A percentile compares a stretch with the other conserved stretches of the same genome.
These are phyloP conservation scores for Eurytoma adleriae DNA, from an alignment of 2,888 invertebrate genomes.

Conservation along the genomic window DNA sequence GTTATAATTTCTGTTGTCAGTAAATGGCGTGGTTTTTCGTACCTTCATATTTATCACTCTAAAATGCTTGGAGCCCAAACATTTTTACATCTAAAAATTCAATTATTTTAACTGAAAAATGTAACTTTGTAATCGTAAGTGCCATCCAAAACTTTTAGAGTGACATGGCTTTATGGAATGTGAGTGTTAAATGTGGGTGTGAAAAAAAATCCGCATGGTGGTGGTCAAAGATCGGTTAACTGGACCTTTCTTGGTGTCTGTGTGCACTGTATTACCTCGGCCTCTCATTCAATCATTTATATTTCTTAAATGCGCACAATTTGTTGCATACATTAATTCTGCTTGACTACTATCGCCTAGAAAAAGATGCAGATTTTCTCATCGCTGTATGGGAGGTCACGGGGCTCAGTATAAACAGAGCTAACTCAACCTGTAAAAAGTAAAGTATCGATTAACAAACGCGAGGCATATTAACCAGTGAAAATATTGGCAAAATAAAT, in stretches of 20 bases:
- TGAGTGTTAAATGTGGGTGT: not conserved
- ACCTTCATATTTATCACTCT: too few relatives aligned
- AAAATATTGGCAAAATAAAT: too few relatives aligned
- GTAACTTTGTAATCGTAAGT: too few relatives aligned
- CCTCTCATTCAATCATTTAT: slow-evolving; percentile 17
- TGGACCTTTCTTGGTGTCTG: not conserved
- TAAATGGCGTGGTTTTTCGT: too few relatives aligned
- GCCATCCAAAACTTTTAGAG: not conserved
- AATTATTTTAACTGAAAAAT: too few relatives aligned
- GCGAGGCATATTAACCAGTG: not conserved
- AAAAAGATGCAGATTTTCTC: not conserved
- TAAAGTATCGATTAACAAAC: slow-evolving; percentile 27
- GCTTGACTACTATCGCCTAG: slow-evolving; percentile 18
- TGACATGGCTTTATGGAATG: not conserved
- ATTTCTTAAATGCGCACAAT: slow-evolving; percentile 16
- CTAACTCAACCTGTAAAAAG: not conserved
- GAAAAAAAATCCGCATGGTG: slow-evolving; percentile 31
- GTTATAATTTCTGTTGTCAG: too few relatives aligned
- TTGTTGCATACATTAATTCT: slow-evolving; percentile 10
- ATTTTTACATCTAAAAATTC: too few relatives aligned
- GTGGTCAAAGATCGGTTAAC: slow-evolving; percentile 25
- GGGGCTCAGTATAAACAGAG: not conserved
- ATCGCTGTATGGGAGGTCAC: slow-evolving; percentile 10
- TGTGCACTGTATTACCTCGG: slow-evolving; percentile 24
- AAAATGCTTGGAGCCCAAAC: too few relatives aligned